A percentile compares a stretch with the other conserved stretches of the same genome.
Conservation (phyloP, 2,113 vertebrate species). For the Mustelus asterias region DNA sequence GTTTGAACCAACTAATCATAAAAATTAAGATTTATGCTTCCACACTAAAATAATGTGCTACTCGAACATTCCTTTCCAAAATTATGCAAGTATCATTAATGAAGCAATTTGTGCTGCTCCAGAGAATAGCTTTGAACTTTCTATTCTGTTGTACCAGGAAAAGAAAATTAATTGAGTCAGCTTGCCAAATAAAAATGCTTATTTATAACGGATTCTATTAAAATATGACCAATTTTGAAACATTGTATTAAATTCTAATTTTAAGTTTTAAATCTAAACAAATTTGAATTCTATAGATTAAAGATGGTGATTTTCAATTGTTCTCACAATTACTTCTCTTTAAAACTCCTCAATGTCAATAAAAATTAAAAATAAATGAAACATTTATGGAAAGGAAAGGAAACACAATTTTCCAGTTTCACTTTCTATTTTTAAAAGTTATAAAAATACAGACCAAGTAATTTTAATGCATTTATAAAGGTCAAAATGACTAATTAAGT, state of each 20-base stretch:
- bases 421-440: neutral
- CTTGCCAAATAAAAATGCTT: neutral
- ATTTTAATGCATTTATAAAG: neutral
- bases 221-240: neutral
- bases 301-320: neutral
- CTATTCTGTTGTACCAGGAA: neutral
- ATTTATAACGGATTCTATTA: neutral
- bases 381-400: neutral
- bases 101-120: neutral
- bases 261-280: neutral
- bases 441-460: neutral
- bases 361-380: neutral
- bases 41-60: neutral
- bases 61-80: neutral
- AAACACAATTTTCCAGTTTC: neutral
- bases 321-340: neutral
- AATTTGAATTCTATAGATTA: neutral
- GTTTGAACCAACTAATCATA: neutral
- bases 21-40: neutral
- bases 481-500: neutral
- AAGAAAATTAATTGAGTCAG: neutral
- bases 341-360: neutral
- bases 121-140: neutral
- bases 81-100: neutral
- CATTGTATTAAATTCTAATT: neutral